Base-by-base conservation (phyloP, 64 coral and sea anemone species). In the Dendrophyllia cribrosa region DNA sequence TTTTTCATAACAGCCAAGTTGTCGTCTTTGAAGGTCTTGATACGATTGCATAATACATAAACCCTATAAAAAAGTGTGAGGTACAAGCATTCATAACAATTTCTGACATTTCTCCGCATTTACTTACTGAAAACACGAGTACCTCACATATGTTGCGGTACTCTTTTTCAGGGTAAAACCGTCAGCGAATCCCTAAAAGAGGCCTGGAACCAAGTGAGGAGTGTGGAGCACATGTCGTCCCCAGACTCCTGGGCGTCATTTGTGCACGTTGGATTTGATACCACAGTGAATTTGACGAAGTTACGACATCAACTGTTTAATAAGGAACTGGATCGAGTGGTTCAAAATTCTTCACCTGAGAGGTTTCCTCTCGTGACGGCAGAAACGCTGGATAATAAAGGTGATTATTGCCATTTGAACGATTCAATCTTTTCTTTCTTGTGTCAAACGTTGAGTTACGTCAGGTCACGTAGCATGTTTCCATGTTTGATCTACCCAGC, bases 181-280 rank as follows among this genome's bases (percentile, higher is more conserved):
- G 83, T 97, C 15, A 88, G 81, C 51, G 61, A 75, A 23, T 88
- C 95, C 59, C 66, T 97, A 13, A 86, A 72, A 75, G 60, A 75
- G 59, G 91, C 95, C 15, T 93, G 79, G 52, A 70, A 79, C 21
- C 59, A 83, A 83, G 74, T 97, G 50, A 88, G 47, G 62, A 75
- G 71, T 61, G 76, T 75, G 23, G 91, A 66, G n/a, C 44, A 79
- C 8, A 84, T 93, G 58, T 97, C 92, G 4, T 76, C 78, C 58
- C 95, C 92, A 83, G 76, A 83, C 44, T 97, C 34, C 34, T 97
- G 95, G 95, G 88, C 92, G 10, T 90, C 92, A 47, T 92, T 89
- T 94, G 65, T 97, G 46, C 90, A 94, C 76, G 51, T 97, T 53
- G 95, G 95, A 10, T 91, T 91, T 67, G 95, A 97, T 46, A 94